Evolutionary conservation across 2,888 invertebrate species (phyloP).

Genomic region (Acanthopleura granulata): DNA sequence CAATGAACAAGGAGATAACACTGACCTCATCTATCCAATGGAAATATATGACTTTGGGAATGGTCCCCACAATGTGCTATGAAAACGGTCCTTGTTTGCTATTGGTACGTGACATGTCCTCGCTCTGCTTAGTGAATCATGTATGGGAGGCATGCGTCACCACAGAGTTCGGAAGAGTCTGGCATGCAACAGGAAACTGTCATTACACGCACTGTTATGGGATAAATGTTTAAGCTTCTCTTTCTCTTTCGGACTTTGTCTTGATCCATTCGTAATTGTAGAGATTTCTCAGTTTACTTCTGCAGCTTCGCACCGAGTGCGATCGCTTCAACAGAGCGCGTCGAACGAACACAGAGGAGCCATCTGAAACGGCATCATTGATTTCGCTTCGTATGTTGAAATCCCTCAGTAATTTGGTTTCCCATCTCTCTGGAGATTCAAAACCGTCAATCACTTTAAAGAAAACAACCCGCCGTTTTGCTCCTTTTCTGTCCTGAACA

Average conservation of each 20-base stretch:
- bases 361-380: constrained; percentile 1
- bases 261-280: constrained; percentile 17
- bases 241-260: background rate
- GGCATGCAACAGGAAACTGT: too few relatives aligned
- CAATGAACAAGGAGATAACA: too few relatives aligned
- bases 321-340: background rate
- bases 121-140: too few relatives aligned
- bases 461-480: background rate
- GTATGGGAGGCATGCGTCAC: too few relatives aligned
- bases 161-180: too few relatives aligned
- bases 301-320: background rate
- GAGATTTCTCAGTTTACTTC: constrained; percentile 5
- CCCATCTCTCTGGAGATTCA: background rate
- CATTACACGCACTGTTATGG: background rate
- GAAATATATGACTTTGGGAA: too few relatives aligned
- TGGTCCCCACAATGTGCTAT: too few relatives aligned
- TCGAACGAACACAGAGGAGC: background rate
- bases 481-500: background rate
- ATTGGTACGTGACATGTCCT: too few relatives aligned
- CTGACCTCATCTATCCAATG: too few relatives aligned
- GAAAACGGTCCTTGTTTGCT: too few relatives aligned
- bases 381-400: background rate
- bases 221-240: background rate
- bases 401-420: background rate
- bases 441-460: background rate